These are phyloP conservation scores for Conomelus anceps DNA, from an alignment of 2,888 invertebrate species.

Conservation along the genomic window DNA sequence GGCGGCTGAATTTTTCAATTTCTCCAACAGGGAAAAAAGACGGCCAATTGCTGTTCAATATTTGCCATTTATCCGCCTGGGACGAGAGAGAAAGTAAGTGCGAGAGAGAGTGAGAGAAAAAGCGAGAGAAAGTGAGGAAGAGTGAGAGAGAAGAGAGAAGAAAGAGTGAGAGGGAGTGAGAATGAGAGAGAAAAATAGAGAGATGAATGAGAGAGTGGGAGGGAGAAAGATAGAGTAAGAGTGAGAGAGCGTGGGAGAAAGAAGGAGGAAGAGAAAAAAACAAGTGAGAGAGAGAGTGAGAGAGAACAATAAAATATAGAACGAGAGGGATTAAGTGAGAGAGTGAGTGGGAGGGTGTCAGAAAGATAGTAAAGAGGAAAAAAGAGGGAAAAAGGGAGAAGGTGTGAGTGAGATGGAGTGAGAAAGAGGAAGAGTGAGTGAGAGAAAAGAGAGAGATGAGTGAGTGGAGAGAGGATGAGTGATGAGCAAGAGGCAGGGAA, in stretches of 20 bases:
- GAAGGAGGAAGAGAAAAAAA: too few species aligned
- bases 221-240: neutral
- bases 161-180: neutral
- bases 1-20: neutral
- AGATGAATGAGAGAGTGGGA: neutral
- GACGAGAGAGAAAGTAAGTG: neutral
- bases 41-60: neutral
- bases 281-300: too few species aligned
- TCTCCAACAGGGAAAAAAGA: neutral
- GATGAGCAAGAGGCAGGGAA: neutral
- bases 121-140: too few species aligned
- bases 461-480: neutral
- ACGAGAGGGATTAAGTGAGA: too few species aligned
- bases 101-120: neutral
- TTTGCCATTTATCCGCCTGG: neutral
- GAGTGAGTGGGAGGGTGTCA: neutral
- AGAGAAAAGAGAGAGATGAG: neutral
- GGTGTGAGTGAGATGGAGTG: neutral
- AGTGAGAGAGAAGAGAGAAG: neutral
- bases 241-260: too few species aligned
- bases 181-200: neutral
- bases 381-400: neutral
- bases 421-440: neutral
- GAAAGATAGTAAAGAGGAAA: neutral
- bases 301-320: too few species aligned